Evolutionary conservation across 2,113 vertebrate genomes (phyloP).

Genomic region (Halcyon senegalensis): DNA sequence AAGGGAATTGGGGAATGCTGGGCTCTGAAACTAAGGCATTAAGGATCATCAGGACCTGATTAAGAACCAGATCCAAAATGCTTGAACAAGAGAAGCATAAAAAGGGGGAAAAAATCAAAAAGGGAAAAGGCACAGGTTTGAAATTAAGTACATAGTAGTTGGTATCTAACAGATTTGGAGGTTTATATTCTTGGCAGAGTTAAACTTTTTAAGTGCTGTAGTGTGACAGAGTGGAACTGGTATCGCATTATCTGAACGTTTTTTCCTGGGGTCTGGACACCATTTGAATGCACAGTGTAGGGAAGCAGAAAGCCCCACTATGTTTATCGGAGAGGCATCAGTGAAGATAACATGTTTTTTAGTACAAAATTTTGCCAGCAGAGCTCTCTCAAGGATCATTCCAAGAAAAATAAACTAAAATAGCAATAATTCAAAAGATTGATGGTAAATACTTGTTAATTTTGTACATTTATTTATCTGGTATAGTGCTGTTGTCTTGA

Average conservation of each 20-base stretch:
- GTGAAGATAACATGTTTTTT: not conserved
- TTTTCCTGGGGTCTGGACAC: not conserved
- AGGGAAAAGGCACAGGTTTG: not conserved
- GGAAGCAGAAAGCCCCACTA: not conserved
- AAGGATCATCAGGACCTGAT: slow-evolving; percentile 16
- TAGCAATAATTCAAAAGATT: not conserved
- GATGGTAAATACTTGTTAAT: not conserved
- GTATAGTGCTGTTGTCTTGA: not conserved
- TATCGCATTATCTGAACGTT: not conserved
- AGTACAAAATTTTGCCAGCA: not conserved
- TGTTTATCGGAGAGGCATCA: not conserved
- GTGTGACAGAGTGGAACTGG: not conserved
- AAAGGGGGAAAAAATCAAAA: not conserved
- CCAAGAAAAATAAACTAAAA: not conserved
- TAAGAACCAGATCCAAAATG: slow-evolving; percentile 9
- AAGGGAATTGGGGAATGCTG: not conserved
- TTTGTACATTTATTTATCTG: not conserved
- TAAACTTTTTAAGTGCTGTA: not conserved
- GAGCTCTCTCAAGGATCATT: not conserved
- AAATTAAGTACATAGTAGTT: slow-evolving; percentile 42
- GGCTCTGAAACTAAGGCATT: slow-evolving; percentile 26
- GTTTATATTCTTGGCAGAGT: not conserved
- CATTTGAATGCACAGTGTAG: not conserved
- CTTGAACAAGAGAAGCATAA: not conserved
- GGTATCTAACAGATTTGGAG: not conserved